Evolutionary conservation across 2,888 invertebrate species (phyloP).

Genomic region (Dorcus hopei): DNA sequence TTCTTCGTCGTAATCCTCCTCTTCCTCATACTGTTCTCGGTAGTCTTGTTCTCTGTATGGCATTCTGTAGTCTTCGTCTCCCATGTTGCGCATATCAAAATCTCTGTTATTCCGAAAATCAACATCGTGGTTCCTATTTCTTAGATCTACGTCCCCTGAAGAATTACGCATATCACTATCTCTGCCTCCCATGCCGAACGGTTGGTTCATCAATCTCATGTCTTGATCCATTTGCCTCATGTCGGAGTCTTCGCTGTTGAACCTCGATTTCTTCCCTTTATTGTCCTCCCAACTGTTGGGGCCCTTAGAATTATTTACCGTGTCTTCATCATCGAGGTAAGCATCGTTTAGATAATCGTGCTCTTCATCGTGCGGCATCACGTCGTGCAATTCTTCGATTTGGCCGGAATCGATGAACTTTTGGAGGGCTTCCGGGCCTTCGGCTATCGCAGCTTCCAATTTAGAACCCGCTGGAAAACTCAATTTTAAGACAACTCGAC

Average conservation of each 20-base stretch:
- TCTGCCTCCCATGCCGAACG: constrained; percentile 1
- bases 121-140: constrained; percentile 29
- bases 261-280: neutral
- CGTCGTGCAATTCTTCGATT: constrained; percentile 75
- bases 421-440: constrained; percentile 74
- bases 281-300: constrained; percentile 7
- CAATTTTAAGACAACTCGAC: neutral
- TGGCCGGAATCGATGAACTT: constrained; percentile 77
- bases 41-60: constrained; percentile 27
- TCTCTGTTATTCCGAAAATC: constrained; percentile 36
- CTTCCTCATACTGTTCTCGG: constrained; percentile 28
- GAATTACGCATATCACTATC: constrained; percentile 34
- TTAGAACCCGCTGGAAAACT: constrained; percentile 64
- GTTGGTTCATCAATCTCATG: constrained; percentile 27
- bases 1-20: constrained; percentile 46
- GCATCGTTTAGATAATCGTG: constrained; percentile 48
- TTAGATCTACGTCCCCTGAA: constrained; percentile 32
- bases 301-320: constrained; percentile 4
- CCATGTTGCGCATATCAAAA: constrained; percentile 35
- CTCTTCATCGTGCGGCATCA: constrained; percentile 68
- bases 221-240: constrained; percentile 36
- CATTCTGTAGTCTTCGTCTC: constrained; percentile 37
- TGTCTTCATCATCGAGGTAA: constrained; percentile 51
- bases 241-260: constrained; percentile 23
- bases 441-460: constrained; percentile 71